Evolutionary conservation across 1,140 invertebrate species (phyloP), one percentile per base, ranked within the genome.

Genomic region (Anoplolepis gracilipes): DNA sequence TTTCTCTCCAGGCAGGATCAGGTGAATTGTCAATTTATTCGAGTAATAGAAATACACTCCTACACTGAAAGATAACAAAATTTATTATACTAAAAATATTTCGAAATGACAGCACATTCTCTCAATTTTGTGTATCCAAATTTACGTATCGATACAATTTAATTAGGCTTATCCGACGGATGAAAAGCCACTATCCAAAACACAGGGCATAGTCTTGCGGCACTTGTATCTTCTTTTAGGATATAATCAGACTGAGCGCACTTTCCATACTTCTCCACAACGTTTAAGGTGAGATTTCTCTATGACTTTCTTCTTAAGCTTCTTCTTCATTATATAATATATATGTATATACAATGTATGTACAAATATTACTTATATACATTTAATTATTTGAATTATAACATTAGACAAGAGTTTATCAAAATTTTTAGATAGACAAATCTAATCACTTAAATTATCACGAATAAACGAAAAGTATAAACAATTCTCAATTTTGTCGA

Each of bases 181-280:
- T 90, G 98, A 99, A 88, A 99, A 99, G 93, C 94, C 96, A 3
- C 93, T 97, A 22, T 95, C 95, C 0, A 98, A 97, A 94, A 97
- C 97, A 0, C 98, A 99, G 94, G 97, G 97, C 69, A 97, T 99
- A 87, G 98, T 99, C 1, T 94, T 99, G 13, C 96, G 98, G 36
- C 99, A 99, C 95, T 95, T 99, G 33, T 99, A 99, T 93, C 96
- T 99, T 22, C 95, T 99, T 2, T 95, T 99, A 22, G 99, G 99
- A 0, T 99, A 99, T 93, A 99, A 98, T 95, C 97, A 97, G 85
- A 97, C 96, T 59, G 99, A 99, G 88, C 98, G 97, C 92, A 96
- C 95, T 13, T 99, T 99, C 92, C 98, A 98, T 90, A 96, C 99
- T 19, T 96, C 98, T n/a, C 98, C 99, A 1, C 96, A 97, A 87